These are phyloP conservation scores for Psylliodes chrysocephalus DNA, from an alignment of 2,888 invertebrate species.

Conservation along the genomic window DNA sequence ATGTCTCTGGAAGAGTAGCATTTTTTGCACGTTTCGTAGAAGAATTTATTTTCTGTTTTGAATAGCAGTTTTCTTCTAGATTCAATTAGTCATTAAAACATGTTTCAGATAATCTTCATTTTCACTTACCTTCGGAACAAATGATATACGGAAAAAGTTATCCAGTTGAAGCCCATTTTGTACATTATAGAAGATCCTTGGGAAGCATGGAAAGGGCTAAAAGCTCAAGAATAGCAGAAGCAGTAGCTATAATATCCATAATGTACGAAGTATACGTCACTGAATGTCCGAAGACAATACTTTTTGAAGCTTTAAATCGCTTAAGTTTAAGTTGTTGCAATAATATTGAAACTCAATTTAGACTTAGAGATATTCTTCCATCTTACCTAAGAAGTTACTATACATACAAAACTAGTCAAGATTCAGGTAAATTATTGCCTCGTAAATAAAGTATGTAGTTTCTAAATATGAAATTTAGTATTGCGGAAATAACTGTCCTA, in stretches of 20 bases:
- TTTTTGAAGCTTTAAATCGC: background rate
- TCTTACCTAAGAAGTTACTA: constrained; percentile 13
- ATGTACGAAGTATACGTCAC: constrained; percentile 6
- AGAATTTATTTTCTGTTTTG: too few relatives aligned
- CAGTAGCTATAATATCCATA: background rate
- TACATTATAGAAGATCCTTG: background rate
- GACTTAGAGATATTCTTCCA: constrained; percentile 2
- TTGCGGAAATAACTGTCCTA: too few relatives aligned
- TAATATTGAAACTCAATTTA: background rate
- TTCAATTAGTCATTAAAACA: too few relatives aligned
- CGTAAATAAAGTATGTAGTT: too few relatives aligned
- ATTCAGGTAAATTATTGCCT: background rate
- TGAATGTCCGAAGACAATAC: background rate
- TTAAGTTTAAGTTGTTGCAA: background rate
- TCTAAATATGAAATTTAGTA: too few relatives aligned
- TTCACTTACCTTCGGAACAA: constrained; percentile 1
- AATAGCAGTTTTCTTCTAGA: too few relatives aligned
- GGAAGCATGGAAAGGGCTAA: constrained; percentile 4
- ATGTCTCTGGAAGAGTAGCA: too few relatives aligned
- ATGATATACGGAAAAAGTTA: constrained; percentile 8
- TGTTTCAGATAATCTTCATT: constrained; percentile 7
- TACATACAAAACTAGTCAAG: background rate
- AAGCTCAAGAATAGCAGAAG: background rate
- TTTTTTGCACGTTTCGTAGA: too few relatives aligned
- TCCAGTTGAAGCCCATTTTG: constrained; percentile 16